Base-by-base conservation (phyloP, 2,113 vertebrate species). In the Xiphorhynchus elegans region DNA sequence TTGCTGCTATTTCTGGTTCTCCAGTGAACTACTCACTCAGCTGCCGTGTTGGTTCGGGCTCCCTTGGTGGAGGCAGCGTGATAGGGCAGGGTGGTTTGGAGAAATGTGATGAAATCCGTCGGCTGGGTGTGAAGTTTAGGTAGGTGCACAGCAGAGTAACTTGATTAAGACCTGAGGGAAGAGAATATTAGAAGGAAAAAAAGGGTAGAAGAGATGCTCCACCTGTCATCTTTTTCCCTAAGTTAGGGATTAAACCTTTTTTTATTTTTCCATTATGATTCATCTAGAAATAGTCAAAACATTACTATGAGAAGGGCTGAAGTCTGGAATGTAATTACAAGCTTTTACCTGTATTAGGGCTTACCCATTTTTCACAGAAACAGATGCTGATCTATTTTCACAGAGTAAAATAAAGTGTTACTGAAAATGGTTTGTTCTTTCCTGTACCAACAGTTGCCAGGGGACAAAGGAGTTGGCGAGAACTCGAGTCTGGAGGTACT, bases 1-100 rank as follows among this genome's bases (percentile, higher is more conserved):
- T 93, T 67, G 93, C 62, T 91, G 82, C 93, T 93, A 86, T 93
- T 96, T 90, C 25, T 93, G 87, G 93, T 47, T 59, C 52, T 50
- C 39, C 69, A 78, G 52, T 77, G 87, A 91, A 60, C 37, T 59
- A 7, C 90, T 87, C 29, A 0, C 58, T 62, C 0, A 1, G 26
- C 75, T 69, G 81, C 85, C 1, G 1, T 6, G 56, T n/a, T 93
- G 81, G 49, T 73, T 49, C 60, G 78, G 56, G 49, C 74, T 6
- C 2, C 6, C 23, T 9, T 76, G 74, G 62, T 33, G 69, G 40
- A 79, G 67, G 70, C 44, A 50, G 73, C 0, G 0, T 20, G 24
- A 28, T 47, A 35, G 64, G 58, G 70, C 37, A 56, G 59, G 46
- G 26, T 9, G 44, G 83, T 87, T 75, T 66, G 56, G 66, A 37